Base-by-base conservation (phyloP, 2,113 vertebrate species). In the Cyanoramphus novaezelandiae region DNA sequence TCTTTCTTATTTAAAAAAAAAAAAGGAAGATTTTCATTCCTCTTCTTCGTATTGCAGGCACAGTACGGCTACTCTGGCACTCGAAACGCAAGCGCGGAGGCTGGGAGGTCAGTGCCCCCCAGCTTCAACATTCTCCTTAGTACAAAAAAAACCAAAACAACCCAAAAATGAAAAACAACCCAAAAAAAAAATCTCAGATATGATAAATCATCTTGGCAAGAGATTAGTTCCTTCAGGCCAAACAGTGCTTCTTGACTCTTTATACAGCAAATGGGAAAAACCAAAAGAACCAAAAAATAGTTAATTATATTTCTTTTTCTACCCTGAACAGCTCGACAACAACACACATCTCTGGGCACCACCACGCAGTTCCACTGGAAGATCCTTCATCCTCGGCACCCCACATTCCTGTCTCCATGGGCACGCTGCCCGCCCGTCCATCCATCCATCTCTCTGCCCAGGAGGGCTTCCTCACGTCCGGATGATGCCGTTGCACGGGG, bases 401-500 rank as follows among this genome's bases (percentile, higher is more conserved):
- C 55, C 25, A 11, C 25, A 10, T 47, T 83, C 10, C 7, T 4
- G 31, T 53, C 71, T 43, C 90, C 18, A 0, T 8, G 65, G 88
- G 85, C 84, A 63, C 6, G 0, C 62, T 50, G 75, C 52, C 65
- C 3, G 0, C 9, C 53, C 3, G 17, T 41, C 65, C 8, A 1
- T 33, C 86, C 1, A 1, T 41, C 82, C 0, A 11, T 78, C 69
- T 0, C 0, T 13, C 39, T 4, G 11, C 41, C 55, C 9, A 0
- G 19, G 57, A 35, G 15, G 43, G 33, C 23, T 12, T 12, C 77
- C 93, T 98, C 98, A 99, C 88, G 99, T 99, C 98, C 98, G 95
- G 79, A 98, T 98, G 93, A 97, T 96, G 7, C 98, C 98, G 0
- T 98, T 98, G 72, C 96, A 97, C 64, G 98, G 95, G 1, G 97